These are phyloP conservation scores for Notothenia coriiceps DNA, from an alignment of 2,113 vertebrate species.

Conservation along the genomic window DNA sequence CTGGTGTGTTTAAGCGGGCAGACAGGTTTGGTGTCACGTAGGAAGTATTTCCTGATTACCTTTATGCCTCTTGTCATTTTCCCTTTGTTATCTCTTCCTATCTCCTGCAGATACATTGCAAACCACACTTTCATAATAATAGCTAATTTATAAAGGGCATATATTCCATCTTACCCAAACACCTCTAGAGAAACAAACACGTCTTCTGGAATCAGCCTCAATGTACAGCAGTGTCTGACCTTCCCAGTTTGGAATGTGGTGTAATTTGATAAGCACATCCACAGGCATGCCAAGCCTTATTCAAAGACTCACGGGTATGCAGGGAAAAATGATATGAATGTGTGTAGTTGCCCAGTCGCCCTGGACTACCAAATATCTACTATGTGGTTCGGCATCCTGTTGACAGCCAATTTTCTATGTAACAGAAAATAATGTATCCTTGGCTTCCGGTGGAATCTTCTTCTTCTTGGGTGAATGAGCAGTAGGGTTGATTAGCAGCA, in stretches of 20 bases:
- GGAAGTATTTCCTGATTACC: neutral
- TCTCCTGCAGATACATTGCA: neutral
- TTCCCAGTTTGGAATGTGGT: conserved; percentile 52
- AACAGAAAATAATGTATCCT: conserved; percentile 9
- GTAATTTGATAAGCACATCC: conserved; percentile 67
- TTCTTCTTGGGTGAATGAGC: conserved; percentile 18
- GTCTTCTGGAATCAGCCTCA: conserved; percentile 4
- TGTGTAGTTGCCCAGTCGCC: conserved; percentile 21
- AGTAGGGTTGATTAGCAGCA: neutral
- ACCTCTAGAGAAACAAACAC: neutral
- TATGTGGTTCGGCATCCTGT: conserved; percentile 27
- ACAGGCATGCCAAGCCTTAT: conserved; percentile 38
- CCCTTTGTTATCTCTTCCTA: neutral
- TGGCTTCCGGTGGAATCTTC: conserved; percentile 8
- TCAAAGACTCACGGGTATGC: conserved; percentile 26
- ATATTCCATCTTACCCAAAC: neutral
- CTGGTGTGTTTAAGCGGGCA: neutral
- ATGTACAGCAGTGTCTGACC: neutral
- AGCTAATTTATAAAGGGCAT: conserved; percentile 12
- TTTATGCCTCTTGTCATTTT: neutral
- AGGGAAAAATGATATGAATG: conserved; percentile 35
- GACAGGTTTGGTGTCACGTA: conserved; percentile 26
- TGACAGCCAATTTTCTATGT: conserved; percentile 28
- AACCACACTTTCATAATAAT: neutral
- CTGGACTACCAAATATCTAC: conserved; percentile 40